Conservation (phyloP, 2,888 invertebrate genomes). For the Chrysolina oricalcia region DNA sequence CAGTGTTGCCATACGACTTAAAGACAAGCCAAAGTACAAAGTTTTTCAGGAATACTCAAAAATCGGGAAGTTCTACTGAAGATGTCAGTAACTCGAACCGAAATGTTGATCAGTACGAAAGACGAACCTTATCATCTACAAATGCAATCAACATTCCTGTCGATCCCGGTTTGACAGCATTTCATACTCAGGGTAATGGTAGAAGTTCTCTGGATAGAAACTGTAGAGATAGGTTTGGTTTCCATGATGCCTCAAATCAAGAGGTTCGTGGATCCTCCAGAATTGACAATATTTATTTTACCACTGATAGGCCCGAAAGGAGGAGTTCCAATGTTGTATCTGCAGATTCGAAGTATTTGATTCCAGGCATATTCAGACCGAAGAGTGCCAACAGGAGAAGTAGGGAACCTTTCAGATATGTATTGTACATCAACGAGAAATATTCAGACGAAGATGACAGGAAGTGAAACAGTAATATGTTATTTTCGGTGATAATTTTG, state of each 20-base stretch:
- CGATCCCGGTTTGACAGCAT: slow-evolving; percentile 35
- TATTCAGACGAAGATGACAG: slow-evolving; percentile 22
- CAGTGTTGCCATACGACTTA: slow-evolving; percentile 29
- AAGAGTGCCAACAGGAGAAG: slow-evolving; percentile 17
- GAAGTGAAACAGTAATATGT: background rate
- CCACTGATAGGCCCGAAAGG: slow-evolving; percentile 29
- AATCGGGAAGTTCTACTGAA: slow-evolving; percentile 2
- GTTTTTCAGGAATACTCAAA: slow-evolving; percentile 7
- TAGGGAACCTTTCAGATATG: slow-evolving; percentile 29
- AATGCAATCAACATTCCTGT: slow-evolving; percentile 44
- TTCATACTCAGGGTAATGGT: slow-evolving; percentile 13
- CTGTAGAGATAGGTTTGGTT: background rate
- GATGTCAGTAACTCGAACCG: background rate
- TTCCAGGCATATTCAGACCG: background rate
- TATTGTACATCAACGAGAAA: slow-evolving; percentile 30
- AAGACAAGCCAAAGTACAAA: background rate
- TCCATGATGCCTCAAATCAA: background rate
- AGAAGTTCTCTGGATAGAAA: slow-evolving; percentile 20
- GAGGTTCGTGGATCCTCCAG: slow-evolving; percentile 10
- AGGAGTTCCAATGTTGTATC: background rate
- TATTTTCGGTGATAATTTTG: background rate
- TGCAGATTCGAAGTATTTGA: background rate
- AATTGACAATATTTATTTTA: slow-evolving; percentile 38
- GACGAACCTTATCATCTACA: slow-evolving; percentile 31
- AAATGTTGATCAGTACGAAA: slow-evolving; percentile 8